These are phyloP conservation scores for Psix sp. DNA, from an alignment of 1,140 invertebrate genomes.

Conservation along the genomic window DNA sequence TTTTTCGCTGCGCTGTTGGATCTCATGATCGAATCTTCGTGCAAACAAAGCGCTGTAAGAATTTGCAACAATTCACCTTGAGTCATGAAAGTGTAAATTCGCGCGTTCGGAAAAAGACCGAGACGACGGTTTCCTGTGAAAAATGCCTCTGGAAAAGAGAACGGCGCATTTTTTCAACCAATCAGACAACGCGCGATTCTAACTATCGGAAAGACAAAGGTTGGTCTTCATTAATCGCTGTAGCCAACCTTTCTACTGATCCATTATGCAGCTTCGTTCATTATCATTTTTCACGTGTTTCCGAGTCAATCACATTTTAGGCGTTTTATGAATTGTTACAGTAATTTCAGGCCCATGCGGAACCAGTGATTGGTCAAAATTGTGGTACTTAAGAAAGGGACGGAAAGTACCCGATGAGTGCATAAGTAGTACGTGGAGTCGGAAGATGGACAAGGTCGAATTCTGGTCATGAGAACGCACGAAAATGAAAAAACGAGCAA, in stretches of 20 bases:
- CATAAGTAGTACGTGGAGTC: slow-evolving; percentile 8
- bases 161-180: slow-evolving; percentile 5
- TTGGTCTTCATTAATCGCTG: too few relatives aligned
- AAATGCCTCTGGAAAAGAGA: slow-evolving; percentile 28
- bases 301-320: too few relatives aligned
- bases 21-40: slow-evolving; percentile 11
- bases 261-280: too few relatives aligned
- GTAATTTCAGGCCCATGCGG: background rate
- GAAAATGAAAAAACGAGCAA: slow-evolving; percentile 26
- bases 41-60: slow-evolving; percentile 31
- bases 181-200: background rate
- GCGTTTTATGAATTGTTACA: too few relatives aligned
- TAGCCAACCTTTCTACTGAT: too few relatives aligned
- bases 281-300: too few relatives aligned
- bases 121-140: slow-evolving; percentile 31
- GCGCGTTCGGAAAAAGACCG: slow-evolving; percentile 45
- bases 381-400: slow-evolving; percentile 7
- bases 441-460: slow-evolving; percentile 41
- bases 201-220: too few relatives aligned
- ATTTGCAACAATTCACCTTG: slow-evolving; percentile 45
- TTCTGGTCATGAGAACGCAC: slow-evolving; percentile 40
- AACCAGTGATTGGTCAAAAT: background rate
- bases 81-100: slow-evolving; percentile 49
- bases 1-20: slow-evolving; percentile 5
- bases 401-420: background rate